Base-by-base conservation (phyloP, 2,113 vertebrate genomes). In the Bos javanicus region DNA sequence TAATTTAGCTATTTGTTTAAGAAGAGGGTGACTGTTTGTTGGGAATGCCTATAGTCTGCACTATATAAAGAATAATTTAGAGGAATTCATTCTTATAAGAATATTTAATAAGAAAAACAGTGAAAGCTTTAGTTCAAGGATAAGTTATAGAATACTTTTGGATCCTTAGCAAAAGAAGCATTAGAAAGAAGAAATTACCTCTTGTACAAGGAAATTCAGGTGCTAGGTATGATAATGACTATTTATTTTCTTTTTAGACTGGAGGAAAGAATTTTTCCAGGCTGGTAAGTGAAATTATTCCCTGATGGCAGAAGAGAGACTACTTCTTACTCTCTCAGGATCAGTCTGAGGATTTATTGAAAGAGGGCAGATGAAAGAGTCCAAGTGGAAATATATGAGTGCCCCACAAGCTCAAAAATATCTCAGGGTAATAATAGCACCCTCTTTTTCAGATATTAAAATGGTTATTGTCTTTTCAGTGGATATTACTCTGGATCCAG, bases 201-300 rank as follows among this genome's bases (percentile, higher is more conserved):
- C 46, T 89, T 84, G 5, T 71, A 46, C 36, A 36, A 48, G 25
- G 23, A 82, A 88, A 83, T 83, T 84, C 15, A 84, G 36, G 46
- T 52, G 56, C 10, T 39, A 48, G n/a, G 0, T 89, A 36, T 62
- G 2, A 90, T 78, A 12, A 90, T 85, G 46, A 3, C 25, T 52
- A 48, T 93, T 93, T n/a, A 15, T 96, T 36, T 62, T 90, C 13
- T 78, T 96, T 96, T 78, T 64, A 96, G 91, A 96, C 86, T 96
- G 91, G 95, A 90, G 33, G 60, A 95, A 83, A 90, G 78, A 95
- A 50, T 88, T 95, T 90, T 94, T 90, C 78, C 89, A 67, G 67
- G 23, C 82, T 80, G 93, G 82, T 91, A 67, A 91, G 67, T 83
- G 13, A 50, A 50, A 50, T 60, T 12, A 86, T 56, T 59, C 15